These are phyloP conservation scores for Papilio glaucus DNA, from an alignment of 1,140 invertebrate genomes.

Conservation along the genomic window DNA sequence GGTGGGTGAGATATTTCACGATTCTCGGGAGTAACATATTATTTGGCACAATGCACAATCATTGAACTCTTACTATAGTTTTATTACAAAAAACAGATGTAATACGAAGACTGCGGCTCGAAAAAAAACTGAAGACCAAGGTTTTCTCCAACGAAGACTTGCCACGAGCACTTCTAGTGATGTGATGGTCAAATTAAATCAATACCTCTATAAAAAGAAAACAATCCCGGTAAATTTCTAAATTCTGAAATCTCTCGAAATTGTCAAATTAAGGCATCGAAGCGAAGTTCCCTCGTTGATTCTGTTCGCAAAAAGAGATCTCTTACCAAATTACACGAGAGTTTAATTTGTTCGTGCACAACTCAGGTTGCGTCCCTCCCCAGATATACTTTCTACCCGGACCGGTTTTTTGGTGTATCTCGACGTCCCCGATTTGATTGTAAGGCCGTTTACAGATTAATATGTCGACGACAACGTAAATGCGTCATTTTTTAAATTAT, in stretches of 20 bases:
- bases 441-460: constrained; percentile 13
- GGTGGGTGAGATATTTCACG: no score
- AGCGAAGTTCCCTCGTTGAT: background rate
- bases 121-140: no score
- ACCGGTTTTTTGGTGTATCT: constrained; percentile 4
- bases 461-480: background rate
- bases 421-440: background rate
- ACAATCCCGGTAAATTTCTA: background rate
- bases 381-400: background rate
- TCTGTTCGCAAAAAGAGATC: constrained; percentile 9
- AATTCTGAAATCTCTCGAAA: background rate
- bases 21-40: no score
- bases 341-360: background rate
- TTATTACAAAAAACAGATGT: no score
- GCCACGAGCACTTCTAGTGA: no score
- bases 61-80: no score
- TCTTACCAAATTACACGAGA: background rate
- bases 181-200: no score
- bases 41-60: no score
- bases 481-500: background rate
- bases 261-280: constrained; percentile 15
- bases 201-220: background rate
- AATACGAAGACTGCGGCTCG: no score
- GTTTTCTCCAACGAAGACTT: no score
- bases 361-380: background rate